phyloP scores from a whole-genome alignment of 1,140 invertebrate genomes.

The Ctenoplectra terminalis region DNA sequence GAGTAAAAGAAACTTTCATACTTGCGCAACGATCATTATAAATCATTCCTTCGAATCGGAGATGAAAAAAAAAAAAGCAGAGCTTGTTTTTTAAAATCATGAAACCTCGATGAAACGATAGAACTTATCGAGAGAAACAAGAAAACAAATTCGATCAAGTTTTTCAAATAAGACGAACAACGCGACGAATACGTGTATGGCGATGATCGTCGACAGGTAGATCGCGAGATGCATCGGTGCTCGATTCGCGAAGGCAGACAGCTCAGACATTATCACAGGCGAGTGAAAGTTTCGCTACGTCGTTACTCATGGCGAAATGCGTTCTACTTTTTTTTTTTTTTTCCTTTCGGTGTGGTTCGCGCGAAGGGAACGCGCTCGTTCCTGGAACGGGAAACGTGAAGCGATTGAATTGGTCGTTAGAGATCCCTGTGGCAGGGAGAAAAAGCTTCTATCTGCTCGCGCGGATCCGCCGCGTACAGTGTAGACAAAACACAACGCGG shows the following conservation, averaged over 20 bases:
- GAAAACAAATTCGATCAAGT: neutral
- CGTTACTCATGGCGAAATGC: constrained; percentile 48
- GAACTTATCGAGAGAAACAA: neutral
- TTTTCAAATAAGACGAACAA: neutral
- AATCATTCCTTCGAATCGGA: neutral
- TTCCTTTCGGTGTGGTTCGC: neutral
- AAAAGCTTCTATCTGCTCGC: constrained; percentile 6
- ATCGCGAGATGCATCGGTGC: constrained; percentile 20
- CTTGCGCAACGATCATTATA: constrained; percentile 1
- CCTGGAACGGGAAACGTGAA: neutral
- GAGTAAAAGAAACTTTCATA: neutral
- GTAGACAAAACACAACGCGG: constrained; percentile 35
- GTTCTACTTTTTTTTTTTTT: constrained; percentile 35
- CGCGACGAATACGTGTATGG: neutral
- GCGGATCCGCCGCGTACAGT: neutral
- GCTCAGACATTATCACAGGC: constrained; percentile 9
- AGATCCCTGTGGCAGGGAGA: neutral
- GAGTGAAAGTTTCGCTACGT: constrained; percentile 41
- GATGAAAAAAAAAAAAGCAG: too few species aligned
- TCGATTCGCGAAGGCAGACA: neutral
- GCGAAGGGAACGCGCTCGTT: neutral
- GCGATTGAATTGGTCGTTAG: constrained; percentile 34
- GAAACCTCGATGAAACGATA: too few species aligned
- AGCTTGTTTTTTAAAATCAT: too few species aligned
- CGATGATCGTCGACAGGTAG: constrained; percentile 10